Percentiles rank a stretch among this genome's conserved stretches.
phyloP scores from a whole-genome alignment of 2,888 invertebrate species.

The Busseola fusca region DNA sequence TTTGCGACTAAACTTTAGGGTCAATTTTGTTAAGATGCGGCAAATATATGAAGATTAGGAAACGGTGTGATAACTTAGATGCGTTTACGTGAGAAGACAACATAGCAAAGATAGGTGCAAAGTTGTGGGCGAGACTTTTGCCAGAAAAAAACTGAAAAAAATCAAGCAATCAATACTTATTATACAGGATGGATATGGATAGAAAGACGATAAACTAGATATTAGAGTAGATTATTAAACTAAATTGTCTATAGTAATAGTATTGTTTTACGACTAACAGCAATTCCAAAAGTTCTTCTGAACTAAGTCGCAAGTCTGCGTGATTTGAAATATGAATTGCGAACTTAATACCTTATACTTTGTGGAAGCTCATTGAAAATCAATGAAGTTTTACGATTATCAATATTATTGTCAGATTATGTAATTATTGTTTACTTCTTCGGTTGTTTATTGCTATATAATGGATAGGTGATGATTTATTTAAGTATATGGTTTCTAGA shows the following conservation, averaged over 20 bases:
- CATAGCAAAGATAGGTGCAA: neutral
- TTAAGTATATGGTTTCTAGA: neutral
- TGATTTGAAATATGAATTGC: conserved; percentile 54
- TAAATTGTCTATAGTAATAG: neutral
- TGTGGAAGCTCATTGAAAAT: conserved; percentile 72
- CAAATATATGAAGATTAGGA: neutral
- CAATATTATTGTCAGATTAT: conserved; percentile 50
- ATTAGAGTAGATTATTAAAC: too few relatives aligned
- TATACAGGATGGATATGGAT: neutral
- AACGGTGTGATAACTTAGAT: neutral
- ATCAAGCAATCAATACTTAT: neutral
- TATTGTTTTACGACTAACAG: conserved; percentile 27
- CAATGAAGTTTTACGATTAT: conserved; percentile 67
- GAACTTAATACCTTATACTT: conserved; percentile 64
- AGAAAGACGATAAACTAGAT: neutral
- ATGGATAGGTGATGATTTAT: neutral
- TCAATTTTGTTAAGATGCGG: conserved; percentile 11
- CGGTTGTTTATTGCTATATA: conserved; percentile 42
- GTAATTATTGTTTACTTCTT: conserved; percentile 49
- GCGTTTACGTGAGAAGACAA: neutral
- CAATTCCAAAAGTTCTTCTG: conserved; percentile 3
- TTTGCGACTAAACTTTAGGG: conserved; percentile 29
- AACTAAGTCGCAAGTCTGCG: conserved; percentile 56
- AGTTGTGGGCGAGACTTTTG: neutral
- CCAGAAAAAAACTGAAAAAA: neutral